These are phyloP conservation scores for Peucedramus taeniatus DNA, from an alignment of 2,113 vertebrate species.

Conservation along the genomic window DNA sequence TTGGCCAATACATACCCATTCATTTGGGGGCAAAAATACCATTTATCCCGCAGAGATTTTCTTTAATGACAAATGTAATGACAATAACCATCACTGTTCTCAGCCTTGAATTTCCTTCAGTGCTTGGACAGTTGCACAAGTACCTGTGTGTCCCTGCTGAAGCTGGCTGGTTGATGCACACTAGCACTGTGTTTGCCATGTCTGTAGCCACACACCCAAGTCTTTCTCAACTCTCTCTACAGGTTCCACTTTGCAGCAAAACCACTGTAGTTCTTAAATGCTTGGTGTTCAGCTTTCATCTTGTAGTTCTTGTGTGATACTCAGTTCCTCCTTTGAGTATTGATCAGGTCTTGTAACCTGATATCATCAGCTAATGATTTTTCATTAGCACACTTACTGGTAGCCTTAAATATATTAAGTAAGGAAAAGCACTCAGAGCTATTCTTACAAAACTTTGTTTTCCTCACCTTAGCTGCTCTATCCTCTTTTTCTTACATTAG, in stretches of 20 bases:
- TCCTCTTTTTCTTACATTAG: not conserved
- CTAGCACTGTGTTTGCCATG: not conserved
- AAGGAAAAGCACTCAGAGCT: not conserved
- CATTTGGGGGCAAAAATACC: not conserved
- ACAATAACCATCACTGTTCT: not conserved
- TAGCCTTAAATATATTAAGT: not conserved
- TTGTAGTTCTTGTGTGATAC: not conserved
- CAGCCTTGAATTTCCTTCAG: not conserved
- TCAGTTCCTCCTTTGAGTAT: not conserved
- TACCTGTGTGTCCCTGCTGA: not conserved
- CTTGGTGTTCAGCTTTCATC: not conserved
- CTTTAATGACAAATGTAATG: not conserved
- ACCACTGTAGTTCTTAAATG: not conserved
- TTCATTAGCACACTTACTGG: constrained; percentile 13
- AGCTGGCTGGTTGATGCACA: not conserved
- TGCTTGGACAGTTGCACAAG: not conserved
- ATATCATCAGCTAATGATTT: constrained; percentile 32
- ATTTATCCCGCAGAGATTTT: not conserved
- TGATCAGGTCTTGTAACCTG: not conserved
- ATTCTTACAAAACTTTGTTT: not conserved
- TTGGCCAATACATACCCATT: not conserved
- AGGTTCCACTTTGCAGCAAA: not conserved
- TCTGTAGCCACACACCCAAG: not conserved
- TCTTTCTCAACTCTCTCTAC: not conserved
- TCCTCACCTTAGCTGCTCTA: not conserved